These are phyloP conservation scores for Drosophila ogumai DNA, from an alignment of 1,140 invertebrate genomes.

Conservation along the genomic window DNA sequence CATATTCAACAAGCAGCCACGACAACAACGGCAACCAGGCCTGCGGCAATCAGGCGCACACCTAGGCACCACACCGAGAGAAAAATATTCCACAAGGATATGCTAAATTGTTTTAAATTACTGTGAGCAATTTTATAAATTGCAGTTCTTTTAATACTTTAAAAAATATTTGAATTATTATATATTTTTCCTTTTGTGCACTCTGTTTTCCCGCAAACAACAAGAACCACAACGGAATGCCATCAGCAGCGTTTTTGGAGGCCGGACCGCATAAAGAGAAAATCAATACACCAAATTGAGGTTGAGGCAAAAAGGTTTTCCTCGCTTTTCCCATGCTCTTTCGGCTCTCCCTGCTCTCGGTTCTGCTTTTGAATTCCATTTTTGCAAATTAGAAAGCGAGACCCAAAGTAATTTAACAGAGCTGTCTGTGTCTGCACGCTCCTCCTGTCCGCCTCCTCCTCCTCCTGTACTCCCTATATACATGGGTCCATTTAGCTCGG, in stretches of 20 bases:
- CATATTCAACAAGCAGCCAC: conserved; percentile 65
- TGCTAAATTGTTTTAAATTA: no score
- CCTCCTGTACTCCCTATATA: neutral
- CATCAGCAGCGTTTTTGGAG: conserved; percentile 54
- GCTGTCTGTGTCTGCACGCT: conserved; percentile 51
- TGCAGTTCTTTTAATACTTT: neutral
- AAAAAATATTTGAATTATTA: neutral
- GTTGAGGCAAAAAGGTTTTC: conserved; percentile 62
- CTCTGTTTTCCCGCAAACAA: conserved; percentile 15
- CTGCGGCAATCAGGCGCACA: conserved; percentile 37
- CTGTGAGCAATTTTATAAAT: neutral
- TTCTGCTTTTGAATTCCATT: conserved; percentile 61
- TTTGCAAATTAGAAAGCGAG: conserved; percentile 79
- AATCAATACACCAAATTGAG: conserved; percentile 70
- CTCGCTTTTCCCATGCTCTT: conserved; percentile 23
- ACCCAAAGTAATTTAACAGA: conserved; percentile 61
- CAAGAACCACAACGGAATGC: conserved; percentile 29
- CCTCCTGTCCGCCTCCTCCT: neutral
- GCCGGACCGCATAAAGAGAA: conserved; percentile 53
- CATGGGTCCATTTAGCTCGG: conserved; percentile 51
- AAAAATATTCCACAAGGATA: neutral
- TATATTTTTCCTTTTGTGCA: conserved; percentile 3
- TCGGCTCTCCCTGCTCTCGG: neutral
- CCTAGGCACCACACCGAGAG: conserved; percentile 11
- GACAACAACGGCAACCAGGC: conserved; percentile 10